Evolutionary conservation across 2,888 invertebrate genomes (phyloP).

Genomic region (Teleiodes luculella): DNA sequence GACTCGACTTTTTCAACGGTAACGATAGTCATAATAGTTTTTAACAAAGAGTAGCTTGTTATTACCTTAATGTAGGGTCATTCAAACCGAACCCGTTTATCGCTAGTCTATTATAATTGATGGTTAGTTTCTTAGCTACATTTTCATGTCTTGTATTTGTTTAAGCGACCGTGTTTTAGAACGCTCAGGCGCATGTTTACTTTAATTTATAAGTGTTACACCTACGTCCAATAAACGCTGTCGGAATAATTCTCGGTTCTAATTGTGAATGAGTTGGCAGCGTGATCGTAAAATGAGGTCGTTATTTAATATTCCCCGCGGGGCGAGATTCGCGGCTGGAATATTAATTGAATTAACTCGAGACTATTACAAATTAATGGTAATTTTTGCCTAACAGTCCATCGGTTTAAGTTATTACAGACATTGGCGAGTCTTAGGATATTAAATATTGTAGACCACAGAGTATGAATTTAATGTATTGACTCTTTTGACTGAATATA

Average conservation of each 20-base stretch:
- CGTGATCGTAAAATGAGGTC: slow-evolving; percentile 45
- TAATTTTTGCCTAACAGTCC: slow-evolving; percentile 21
- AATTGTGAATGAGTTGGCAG: slow-evolving; percentile 41
- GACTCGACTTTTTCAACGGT: background rate
- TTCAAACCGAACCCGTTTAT: background rate
- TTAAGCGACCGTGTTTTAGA: slow-evolving; percentile 7
- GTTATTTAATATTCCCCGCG: slow-evolving; percentile 46
- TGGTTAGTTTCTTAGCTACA: slow-evolving; percentile 14
- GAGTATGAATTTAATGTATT: background rate
- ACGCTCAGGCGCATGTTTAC: slow-evolving; percentile 8
- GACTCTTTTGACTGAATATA: no score
- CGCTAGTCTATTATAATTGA: background rate
- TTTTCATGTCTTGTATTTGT: slow-evolving; percentile 7
- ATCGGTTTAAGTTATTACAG: slow-evolving; percentile 7
- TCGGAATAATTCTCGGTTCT: slow-evolving; percentile 31
- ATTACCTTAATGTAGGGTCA: slow-evolving; percentile 9
- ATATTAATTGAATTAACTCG: slow-evolving; percentile 41
- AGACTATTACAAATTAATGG: slow-evolving; percentile 26
- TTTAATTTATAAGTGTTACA: slow-evolving; percentile 16
- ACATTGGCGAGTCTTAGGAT: slow-evolving; percentile 10
- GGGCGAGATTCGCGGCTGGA: slow-evolving; percentile 37
- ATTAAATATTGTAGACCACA: background rate
- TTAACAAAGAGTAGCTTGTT: slow-evolving; percentile 4
- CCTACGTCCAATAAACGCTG: slow-evolving; percentile 29
- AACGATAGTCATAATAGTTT: slow-evolving; percentile 2